These are phyloP conservation scores for Phyllotreta striolata DNA, from an alignment of 2,888 invertebrate species.

Conservation along the genomic window DNA sequence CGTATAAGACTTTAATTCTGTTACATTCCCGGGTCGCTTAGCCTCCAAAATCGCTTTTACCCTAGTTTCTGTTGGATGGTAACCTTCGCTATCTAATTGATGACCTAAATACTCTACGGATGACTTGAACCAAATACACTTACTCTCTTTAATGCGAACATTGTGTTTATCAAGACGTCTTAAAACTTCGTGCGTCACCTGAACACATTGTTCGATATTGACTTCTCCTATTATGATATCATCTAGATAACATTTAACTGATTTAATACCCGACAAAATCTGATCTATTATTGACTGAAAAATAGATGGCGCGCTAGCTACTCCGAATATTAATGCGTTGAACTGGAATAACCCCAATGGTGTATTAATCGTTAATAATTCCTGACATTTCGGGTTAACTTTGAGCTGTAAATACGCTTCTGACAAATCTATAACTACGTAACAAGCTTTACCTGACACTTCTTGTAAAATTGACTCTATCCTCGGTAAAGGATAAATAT, in stretches of 20 bases:
- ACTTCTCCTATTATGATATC: constrained; percentile 16
- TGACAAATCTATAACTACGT: constrained; percentile 17
- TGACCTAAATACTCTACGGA: constrained; percentile 21
- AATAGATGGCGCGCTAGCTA: constrained; percentile 18
- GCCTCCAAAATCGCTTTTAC: constrained; percentile 22
- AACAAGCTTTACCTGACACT: constrained; percentile 10
- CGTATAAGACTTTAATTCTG: constrained; percentile 10
- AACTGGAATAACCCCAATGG: constrained; percentile 10
- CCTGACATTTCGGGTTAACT: constrained; percentile 13
- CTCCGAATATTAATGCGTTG: constrained; percentile 9
- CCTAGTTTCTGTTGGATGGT: constrained; percentile 12
- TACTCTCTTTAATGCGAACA: constrained; percentile 3
- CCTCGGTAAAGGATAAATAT: constrained; percentile 12
- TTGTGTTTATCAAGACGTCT: constrained; percentile 4
- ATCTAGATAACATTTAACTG: constrained; percentile 18
- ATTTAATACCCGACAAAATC: constrained; percentile 1
- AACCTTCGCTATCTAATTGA: constrained; percentile 6
- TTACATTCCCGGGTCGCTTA: constrained; percentile 4
- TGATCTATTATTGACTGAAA: constrained; percentile 22
- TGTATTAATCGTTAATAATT: constrained; percentile 14
- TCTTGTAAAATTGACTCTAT: constrained; percentile 19
- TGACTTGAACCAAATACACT: constrained; percentile 18
- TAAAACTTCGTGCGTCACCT: constrained; percentile 22
- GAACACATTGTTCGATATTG: constrained; percentile 6
- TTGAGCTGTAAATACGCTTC: constrained; percentile 23